Evolutionary conservation across 2,797 vertebrate species (phyloP).

Genomic region (Silurus lanzhouensis): DNA sequence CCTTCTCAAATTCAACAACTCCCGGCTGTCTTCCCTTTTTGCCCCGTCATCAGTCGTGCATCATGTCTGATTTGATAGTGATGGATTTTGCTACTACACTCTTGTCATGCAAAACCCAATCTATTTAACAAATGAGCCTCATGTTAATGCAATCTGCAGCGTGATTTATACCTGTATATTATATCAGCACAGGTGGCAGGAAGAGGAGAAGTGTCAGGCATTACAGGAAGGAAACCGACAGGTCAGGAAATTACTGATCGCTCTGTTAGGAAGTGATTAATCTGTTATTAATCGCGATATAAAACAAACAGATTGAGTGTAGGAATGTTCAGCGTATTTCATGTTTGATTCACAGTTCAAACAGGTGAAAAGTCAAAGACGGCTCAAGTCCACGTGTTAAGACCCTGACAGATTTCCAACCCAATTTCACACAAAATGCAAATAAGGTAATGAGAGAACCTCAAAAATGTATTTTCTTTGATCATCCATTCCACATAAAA

Average conservation of each 20-base stretch:
- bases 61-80: constrained; percentile 23
- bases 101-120: constrained; percentile 28
- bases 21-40: background rate
- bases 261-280: background rate
- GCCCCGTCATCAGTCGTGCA: background rate
- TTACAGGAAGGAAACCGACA: background rate
- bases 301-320: background rate
- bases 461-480: too few relatives aligned
- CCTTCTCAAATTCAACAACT: too few relatives aligned
- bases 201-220: background rate
- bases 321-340: background rate
- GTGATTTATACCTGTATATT: constrained; percentile 14
- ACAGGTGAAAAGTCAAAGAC: background rate
- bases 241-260: constrained; percentile 4
- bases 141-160: constrained; percentile 31
- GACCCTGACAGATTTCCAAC: background rate
- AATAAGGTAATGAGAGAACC: too few relatives aligned
- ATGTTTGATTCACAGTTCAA: background rate
- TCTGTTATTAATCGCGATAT: background rate
- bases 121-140: constrained; percentile 39
- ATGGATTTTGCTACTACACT: constrained; percentile 30
- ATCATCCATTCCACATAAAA: too few relatives aligned
- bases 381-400: background rate
- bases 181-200: background rate
- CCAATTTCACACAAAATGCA: too few relatives aligned